Evolutionary conservation across 2,113 vertebrate genomes (phyloP), one percentile per base, ranked within the genome.

Genomic region (Oncorhynchus tshawytscha): DNA sequence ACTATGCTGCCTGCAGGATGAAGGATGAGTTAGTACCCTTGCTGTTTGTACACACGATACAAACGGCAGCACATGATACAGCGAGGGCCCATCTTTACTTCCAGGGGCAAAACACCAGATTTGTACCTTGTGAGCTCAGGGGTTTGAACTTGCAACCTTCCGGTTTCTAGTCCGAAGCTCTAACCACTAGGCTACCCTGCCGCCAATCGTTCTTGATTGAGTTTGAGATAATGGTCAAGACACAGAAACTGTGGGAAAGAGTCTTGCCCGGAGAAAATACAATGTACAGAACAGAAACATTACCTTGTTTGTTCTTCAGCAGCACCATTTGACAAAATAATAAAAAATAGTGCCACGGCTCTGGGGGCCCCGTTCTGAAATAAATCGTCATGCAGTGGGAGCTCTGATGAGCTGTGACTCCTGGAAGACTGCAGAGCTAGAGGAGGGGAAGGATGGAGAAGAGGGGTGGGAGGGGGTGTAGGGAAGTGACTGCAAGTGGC

Each of bases 401-500:
- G 25, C 29, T 4, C 39, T 79, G 77, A 81, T 78, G 78, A 73
- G 70, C 77, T 74, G 74, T 62, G 82, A 82, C 48, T 27, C n/a
- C 74, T 71, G 4, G 29, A 48, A 39, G 15, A 60, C 7, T 65
- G 54, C 16, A 22, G 67, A 69, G 62, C 18, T 34, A 4, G 66
- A 48, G 73, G 18, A 31, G 71, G 75, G 72, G 57, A 4, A 2
- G 0, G 27, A 2, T 16, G 25, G 3, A 7, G 34, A 71, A 27
- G 71, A 16, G 48, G 5, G 31, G 31, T 34, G 31, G 31, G 31
- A 6, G 1, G 34, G 49, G 39, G 24, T 67, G 62, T 34, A 22
- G 11, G 29, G 45, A 39, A 48, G 45, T 6, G 27, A 49, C 66
- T 49, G 77, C 73, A 90, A 90, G 90, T 84, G 84, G 81, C 34